These are phyloP conservation scores for Cisticola juncidis DNA, from an alignment of 2,113 vertebrate species.

Conservation along the genomic window DNA sequence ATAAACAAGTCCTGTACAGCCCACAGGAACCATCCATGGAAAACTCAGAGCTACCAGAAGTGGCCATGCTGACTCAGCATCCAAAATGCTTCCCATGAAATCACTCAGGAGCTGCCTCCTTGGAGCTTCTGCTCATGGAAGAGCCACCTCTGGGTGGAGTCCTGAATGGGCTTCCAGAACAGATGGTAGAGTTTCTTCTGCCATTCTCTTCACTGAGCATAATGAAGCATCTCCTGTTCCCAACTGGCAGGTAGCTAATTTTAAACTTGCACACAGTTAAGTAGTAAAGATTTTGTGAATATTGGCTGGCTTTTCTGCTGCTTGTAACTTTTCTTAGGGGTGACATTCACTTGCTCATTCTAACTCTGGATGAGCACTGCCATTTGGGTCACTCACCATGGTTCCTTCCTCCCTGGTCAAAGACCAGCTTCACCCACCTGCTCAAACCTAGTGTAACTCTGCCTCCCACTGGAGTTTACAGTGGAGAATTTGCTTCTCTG, in stretches of 20 bases:
- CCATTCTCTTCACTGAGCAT: not conserved
- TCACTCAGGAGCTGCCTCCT: not conserved
- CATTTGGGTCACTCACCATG: not conserved
- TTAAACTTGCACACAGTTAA: not conserved
- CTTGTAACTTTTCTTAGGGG: not conserved
- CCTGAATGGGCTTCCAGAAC: not conserved
- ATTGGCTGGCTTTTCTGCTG: not conserved
- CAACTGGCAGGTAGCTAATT: not conserved
- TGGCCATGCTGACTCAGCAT: slow-evolving; percentile 1
- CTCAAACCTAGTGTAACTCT: not conserved
- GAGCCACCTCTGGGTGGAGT: not conserved
- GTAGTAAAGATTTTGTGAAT: not conserved
- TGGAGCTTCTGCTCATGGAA: not conserved
- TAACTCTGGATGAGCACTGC: not conserved
- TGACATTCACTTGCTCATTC: not conserved
- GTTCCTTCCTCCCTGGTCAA: not conserved
- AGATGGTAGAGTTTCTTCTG: not conserved
- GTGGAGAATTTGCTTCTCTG: not conserved
- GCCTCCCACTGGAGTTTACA: not conserved
- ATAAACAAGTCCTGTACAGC: slow-evolving; percentile 11
- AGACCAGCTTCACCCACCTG: not conserved
- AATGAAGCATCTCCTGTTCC: not conserved
- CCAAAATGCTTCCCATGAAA: not conserved
- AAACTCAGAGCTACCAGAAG: not conserved
- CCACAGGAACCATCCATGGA: not conserved